Percentiles rank a stretch among this genome's conserved stretches.
phyloP scores from a whole-genome alignment of 2,113 vertebrate genomes.

The human (Homo sapiens) region DNA sequence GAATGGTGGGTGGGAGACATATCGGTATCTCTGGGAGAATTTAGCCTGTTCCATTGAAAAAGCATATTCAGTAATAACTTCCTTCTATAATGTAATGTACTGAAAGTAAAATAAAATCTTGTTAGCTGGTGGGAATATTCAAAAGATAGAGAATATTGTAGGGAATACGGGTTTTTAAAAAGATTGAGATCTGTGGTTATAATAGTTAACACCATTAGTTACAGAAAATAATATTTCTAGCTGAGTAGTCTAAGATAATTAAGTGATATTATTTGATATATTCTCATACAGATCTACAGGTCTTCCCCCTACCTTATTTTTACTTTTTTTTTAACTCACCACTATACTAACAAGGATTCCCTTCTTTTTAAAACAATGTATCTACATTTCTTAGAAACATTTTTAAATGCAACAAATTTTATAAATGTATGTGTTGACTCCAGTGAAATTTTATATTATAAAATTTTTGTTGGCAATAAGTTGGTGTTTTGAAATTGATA shows the following conservation, averaged over 20 bases:
- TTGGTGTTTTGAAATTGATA: conserved; percentile 28
- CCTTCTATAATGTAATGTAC: neutral
- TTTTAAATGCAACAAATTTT: conserved; percentile 44
- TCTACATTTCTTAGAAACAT: conserved; percentile 51
- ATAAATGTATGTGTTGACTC: neutral
- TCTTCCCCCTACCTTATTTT: no score
- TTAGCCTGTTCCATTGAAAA: conserved; percentile 25
- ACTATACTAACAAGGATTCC: neutral
- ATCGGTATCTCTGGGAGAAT: neutral
- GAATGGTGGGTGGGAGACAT: neutral
- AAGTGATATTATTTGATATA: neutral
- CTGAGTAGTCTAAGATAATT: conserved; percentile 15
- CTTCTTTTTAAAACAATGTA: neutral
- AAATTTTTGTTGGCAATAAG: neutral
- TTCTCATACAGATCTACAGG: neutral
- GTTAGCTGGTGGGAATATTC: neutral
- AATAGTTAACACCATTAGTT: conserved; percentile 14
- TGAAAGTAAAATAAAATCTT: conserved; percentile 38
- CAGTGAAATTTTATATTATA: neutral
- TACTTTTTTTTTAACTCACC: no score
- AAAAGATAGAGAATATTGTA: neutral
- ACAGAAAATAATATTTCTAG: conserved; percentile 9
- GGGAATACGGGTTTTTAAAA: neutral
- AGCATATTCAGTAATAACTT: conserved; percentile 29
- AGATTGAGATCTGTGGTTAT: neutral